Conservation (phyloP, 2,888 invertebrate species). For the Neocrepidodera transversa region DNA sequence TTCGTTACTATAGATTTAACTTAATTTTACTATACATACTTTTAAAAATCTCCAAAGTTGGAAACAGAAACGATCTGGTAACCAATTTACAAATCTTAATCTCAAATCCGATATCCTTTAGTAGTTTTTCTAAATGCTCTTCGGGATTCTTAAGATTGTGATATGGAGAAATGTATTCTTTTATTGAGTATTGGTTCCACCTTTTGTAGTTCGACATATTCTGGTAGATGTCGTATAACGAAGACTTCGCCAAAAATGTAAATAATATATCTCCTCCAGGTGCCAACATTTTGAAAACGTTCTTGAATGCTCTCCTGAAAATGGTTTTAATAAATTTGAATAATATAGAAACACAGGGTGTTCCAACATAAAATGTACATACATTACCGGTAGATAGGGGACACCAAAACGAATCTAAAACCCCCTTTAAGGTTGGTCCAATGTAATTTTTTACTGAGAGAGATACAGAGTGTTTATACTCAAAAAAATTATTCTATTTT, state of each 20-base stretch:
- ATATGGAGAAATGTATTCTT: conserved; percentile 73
- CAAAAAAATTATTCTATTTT: too few species aligned
- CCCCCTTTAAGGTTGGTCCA: too few species aligned
- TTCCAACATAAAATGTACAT: too few species aligned
- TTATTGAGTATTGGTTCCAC: conserved; percentile 71
- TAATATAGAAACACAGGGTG: too few species aligned
- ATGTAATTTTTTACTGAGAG: too few species aligned
- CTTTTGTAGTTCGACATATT: conserved; percentile 63
- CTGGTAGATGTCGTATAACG: conserved; percentile 73
- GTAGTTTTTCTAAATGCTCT: conserved; percentile 62
- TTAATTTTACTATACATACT: conserved; percentile 66
- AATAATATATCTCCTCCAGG: conserved; percentile 74
- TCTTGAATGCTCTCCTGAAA: conserved; percentile 68
- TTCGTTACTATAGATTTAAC: too few species aligned
- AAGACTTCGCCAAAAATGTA: conserved; percentile 72
- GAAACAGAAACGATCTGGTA: conserved; percentile 66
- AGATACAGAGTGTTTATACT: too few species aligned
- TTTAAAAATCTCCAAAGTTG: conserved; percentile 65
- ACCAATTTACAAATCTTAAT: conserved; percentile 66
- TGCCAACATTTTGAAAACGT: conserved; percentile 71
- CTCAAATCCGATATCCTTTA: conserved; percentile 68
- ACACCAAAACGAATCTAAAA: too few species aligned
- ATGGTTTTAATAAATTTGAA: too few species aligned
- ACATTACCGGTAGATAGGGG: too few species aligned
- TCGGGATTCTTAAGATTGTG: conserved; percentile 69